Percentiles rank a stretch among this genome's conserved stretches.
Evolutionary conservation across 2,113 vertebrate species (phyloP).

Genomic region (Megaceryle torquata): DNA sequence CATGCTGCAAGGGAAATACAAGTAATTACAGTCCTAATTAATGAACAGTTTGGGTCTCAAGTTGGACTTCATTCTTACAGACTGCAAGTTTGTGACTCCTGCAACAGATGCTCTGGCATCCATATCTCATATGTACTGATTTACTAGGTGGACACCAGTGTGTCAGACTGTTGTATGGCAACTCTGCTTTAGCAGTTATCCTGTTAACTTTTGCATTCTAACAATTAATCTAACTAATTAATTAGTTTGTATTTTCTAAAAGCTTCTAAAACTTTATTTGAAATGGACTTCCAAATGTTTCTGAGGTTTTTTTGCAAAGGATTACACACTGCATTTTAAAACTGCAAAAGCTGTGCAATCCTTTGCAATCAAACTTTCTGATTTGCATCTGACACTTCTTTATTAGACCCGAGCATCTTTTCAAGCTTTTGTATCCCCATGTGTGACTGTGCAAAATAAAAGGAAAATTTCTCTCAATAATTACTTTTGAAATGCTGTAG

Average conservation of each 20-base stretch:
- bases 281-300: not conserved
- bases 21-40: not conserved
- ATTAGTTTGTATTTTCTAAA: not conserved
- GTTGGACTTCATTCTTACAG: not conserved
- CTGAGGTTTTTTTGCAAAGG: not conserved
- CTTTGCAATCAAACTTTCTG: not conserved
- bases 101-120: not conserved
- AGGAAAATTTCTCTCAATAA: not conserved
- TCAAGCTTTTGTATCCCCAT: not conserved
- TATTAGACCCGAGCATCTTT: not conserved
- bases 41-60: not conserved
- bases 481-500: not conserved
- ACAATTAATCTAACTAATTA: not conserved
- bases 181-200: not conserved
- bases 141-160: not conserved
- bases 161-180: not conserved
- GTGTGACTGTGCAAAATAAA: not conserved
- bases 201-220: not conserved
- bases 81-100: not conserved
- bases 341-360: not conserved
- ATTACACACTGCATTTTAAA: not conserved
- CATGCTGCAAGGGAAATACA: not conserved
- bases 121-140: accelerated
- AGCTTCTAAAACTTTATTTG: not conserved
- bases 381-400: not conserved